Conservation (phyloP, 2,888 invertebrate species). For the Morpho deidamia region DNA sequence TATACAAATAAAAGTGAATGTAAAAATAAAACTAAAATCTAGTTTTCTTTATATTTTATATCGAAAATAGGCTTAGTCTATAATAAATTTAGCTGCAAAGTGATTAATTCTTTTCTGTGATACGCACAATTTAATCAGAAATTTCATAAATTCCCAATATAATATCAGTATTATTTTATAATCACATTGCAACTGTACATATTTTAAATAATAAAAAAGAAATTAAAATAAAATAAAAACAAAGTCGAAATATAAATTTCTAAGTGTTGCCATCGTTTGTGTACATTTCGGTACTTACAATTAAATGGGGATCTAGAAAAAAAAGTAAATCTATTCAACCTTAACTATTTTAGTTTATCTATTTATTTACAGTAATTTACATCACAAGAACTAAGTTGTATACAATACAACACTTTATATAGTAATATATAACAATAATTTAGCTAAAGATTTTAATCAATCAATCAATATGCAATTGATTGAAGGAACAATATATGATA, state of each 20-base stretch:
- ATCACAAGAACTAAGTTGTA: constrained; percentile 62
- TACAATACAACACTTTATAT: constrained; percentile 18
- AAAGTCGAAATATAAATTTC: constrained; percentile 53
- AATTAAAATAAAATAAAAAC: constrained; percentile 41
- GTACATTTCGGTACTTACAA: constrained; percentile 55
- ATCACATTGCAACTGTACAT: constrained; percentile 57
- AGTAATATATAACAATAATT: neutral
- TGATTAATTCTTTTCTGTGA: constrained; percentile 43
- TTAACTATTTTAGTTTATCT: constrained; percentile 52
- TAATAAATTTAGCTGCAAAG: constrained; percentile 55
- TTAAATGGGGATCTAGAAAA: constrained; percentile 44
- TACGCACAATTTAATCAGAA: constrained; percentile 19
- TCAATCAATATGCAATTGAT: neutral
- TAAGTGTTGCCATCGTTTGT: constrained; percentile 41
- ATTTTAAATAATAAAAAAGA: constrained; percentile 62
- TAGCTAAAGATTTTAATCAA: neutral
- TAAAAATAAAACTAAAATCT: constrained; percentile 27
- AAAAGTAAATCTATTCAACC: constrained; percentile 47
- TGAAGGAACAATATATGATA: neutral
- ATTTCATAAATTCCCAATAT: constrained; percentile 19
- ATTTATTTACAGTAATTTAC: constrained; percentile 75
- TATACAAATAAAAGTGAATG: neutral
- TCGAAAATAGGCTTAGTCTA: constrained; percentile 74
- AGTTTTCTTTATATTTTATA: constrained; percentile 61
- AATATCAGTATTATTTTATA: constrained; percentile 28